Percentiles rank a stretch among this genome's conserved stretches.
phyloP scores from a whole-genome alignment of 2,888 invertebrate species.

The Loripinus fragilis region DNA sequence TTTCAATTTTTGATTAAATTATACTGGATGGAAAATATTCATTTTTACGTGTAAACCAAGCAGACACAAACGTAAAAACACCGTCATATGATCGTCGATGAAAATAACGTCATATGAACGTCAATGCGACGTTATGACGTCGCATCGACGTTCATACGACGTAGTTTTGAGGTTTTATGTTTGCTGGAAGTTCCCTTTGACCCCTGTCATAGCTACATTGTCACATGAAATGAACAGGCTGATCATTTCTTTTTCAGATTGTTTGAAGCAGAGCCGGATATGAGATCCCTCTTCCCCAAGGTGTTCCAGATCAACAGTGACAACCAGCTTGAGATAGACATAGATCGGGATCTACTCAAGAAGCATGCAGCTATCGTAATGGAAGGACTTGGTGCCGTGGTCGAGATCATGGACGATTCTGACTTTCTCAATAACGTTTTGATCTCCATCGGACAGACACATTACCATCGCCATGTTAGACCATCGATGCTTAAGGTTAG shows the following conservation, averaged over 20 bases:
- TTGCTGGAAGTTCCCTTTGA: no score
- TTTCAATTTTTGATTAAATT: no score
- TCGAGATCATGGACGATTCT: conserved; percentile 80
- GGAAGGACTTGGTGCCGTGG: conserved; percentile 81
- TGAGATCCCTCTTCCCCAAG: conserved; percentile 78
- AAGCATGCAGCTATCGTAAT: conserved; percentile 79
- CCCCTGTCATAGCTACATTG: no score
- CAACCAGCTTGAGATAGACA: conserved; percentile 75
- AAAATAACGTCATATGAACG: no score
- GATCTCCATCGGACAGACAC: conserved; percentile 79
- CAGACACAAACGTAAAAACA: no score
- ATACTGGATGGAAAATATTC: no score
- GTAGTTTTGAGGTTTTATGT: no score
- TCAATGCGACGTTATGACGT: no score
- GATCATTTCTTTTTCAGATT: conserved; percentile 60
- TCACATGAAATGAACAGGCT: no score
- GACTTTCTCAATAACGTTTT: conserved; percentile 77
- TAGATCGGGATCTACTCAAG: conserved; percentile 77
- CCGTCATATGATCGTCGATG: no score
- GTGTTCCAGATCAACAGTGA: conserved; percentile 76
- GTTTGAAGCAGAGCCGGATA: conserved; percentile 76
- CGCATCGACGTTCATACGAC: no score
- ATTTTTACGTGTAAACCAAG: no score
- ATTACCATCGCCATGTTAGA: conserved; percentile 76
- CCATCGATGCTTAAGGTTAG: conserved; percentile 76